Percentiles rank a stretch among this genome's conserved stretches.
These are phyloP conservation scores for Apodemus sylvaticus DNA, from an alignment of 2,113 vertebrate genomes.

Conservation along the genomic window DNA sequence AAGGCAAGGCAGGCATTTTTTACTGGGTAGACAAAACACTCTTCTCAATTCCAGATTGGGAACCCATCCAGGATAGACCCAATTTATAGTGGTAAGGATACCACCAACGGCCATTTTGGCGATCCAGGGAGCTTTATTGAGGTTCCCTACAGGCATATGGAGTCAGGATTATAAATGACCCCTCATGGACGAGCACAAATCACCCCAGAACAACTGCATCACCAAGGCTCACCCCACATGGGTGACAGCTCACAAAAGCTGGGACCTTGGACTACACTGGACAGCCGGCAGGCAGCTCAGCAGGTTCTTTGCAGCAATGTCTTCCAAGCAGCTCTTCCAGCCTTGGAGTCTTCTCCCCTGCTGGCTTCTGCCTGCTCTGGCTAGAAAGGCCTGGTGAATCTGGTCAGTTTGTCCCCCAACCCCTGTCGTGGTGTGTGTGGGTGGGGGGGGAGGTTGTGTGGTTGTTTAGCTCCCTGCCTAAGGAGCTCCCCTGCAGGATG, in stretches of 20 bases:
- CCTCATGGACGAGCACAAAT: not conserved
- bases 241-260: not conserved
- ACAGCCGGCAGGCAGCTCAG: not conserved
- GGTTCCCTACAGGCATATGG: not conserved
- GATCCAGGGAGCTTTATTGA: not conserved
- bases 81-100: not conserved
- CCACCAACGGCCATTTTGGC: not conserved
- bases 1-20: not conserved
- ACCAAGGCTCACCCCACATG: not conserved
- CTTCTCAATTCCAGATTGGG: not conserved
- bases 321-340: not conserved
- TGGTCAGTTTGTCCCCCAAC: not conserved
- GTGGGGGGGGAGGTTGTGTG: not conserved
- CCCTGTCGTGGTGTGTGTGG: too few species aligned
- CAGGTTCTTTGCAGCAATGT: not conserved
- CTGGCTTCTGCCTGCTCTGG: not conserved
- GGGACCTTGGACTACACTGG: not conserved
- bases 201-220: not conserved
- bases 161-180: not conserved
- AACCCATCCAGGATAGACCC: not conserved
- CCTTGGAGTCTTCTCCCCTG: not conserved
- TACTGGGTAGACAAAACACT: not conserved
- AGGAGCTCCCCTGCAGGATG: not conserved
- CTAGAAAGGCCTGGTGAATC: not conserved
- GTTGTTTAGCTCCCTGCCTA: not conserved